These are phyloP conservation scores for Pogonus chalceus DNA, from an alignment of 1,140 invertebrate genomes.

Conservation along the genomic window DNA sequence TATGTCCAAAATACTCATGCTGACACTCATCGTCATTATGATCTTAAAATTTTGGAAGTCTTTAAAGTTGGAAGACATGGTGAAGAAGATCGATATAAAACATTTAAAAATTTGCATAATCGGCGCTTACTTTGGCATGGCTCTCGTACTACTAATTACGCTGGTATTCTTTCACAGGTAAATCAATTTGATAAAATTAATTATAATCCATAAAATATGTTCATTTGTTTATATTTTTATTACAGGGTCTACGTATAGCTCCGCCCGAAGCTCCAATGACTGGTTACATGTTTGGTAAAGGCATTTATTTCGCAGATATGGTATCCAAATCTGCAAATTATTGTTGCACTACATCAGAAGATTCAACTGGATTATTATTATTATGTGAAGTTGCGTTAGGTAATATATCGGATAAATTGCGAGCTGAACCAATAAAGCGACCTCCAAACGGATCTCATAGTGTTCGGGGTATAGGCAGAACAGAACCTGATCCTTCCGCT, in stretches of 20 bases:
- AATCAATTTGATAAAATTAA: too few species aligned
- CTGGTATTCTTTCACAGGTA: constrained; percentile 89
- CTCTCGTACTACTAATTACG: constrained; percentile 87
- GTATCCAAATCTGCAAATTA: constrained; percentile 98
- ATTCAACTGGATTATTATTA: constrained; percentile 72
- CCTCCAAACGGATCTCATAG: constrained; percentile 69
- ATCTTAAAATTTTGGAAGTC: constrained; percentile 46
- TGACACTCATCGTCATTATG: constrained; percentile 66
- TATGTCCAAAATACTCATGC: constrained; percentile 87
- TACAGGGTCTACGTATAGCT: constrained; percentile 94
- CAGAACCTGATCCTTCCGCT: constrained; percentile 53
- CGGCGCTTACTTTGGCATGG: constrained; percentile 92
- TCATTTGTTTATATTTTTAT: too few species aligned
- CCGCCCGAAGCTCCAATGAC: constrained; percentile 88
- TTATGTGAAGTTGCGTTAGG: constrained; percentile 94
- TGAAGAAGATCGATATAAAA: constrained; percentile 72
- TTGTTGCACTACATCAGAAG: constrained; percentile 65
- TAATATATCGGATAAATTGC: constrained; percentile 58
- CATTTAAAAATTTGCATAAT: constrained; percentile 76
- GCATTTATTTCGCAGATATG: constrained; percentile 97
- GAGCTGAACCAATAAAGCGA: constrained; percentile 67
- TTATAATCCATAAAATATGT: too few species aligned
- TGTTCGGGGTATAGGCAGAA: constrained; percentile 65
- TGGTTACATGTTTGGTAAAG: constrained; percentile 98
- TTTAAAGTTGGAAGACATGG: constrained; percentile 69